Evolutionary conservation across 64 coral and sea anemone genomes (phyloP), one percentile per base, ranked within the genome.

Genomic region (Trachythela sp.): DNA sequence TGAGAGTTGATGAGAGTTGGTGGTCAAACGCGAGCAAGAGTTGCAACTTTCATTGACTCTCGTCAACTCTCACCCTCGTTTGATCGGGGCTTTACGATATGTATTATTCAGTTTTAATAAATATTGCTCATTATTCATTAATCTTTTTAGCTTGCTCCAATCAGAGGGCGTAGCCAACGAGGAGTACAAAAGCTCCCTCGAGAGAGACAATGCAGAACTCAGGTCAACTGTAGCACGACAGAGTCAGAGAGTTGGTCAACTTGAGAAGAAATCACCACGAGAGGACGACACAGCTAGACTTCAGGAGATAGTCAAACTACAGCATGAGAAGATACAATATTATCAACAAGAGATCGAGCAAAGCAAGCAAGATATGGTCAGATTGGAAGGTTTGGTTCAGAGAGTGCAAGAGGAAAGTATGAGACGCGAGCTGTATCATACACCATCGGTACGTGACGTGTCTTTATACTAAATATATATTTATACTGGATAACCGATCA

Each of bases 281-380:
- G 17, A 36, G 13, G 75, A 80, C 36, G 93, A 91, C n/a, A n/a
- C n/a, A n/a, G n/a, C n/a, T 41, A 87, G 92, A 59, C 68, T 94
- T 27, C 89, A 97, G 33, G 92, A 89, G 40, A 90, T 94, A 37
- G 87, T 99, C 9, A 94, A 93, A 52, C 89, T 89, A 85, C 96
- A 99, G 38, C 77, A 91, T 37, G 93, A 99, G 43, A 95, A 84
- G 71, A 99, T 99, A 40, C 39, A 88, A 34, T 91, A 99, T 22
- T 99, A 99, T 56, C 96, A 99, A 48, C 92, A 85, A 29, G 96
- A 99, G 39, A 99, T 99, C 2, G 93, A 95, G 70, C 89, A 99
- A 8, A 99, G 93, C 9, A 99, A 99, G 54, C 51, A 39, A 45
- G 93, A 99, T 20, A 99, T 99, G 96, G 87, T 89, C 3, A 86